Conservation (phyloP, 2,113 vertebrate genomes). For the Halcyon senegalensis region DNA sequence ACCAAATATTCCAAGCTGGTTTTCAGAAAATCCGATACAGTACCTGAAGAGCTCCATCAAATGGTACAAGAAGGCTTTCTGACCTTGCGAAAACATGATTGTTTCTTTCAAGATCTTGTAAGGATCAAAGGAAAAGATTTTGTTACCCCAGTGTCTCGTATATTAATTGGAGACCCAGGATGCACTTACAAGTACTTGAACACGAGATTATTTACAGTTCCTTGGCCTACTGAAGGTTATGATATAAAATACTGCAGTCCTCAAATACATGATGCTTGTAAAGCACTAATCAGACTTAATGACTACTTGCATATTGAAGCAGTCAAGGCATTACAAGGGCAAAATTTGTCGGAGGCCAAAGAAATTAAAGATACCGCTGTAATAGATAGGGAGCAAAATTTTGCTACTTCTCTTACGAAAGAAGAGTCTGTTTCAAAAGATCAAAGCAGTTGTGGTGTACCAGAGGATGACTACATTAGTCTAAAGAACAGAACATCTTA, state of each 20-base stretch:
- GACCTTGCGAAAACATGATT: slow-evolving; percentile 79
- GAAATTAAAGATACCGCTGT: slow-evolving; percentile 36
- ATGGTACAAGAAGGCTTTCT: slow-evolving; percentile 85
- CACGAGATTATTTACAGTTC: slow-evolving; percentile 94
- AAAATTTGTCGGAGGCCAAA: slow-evolving; percentile 34
- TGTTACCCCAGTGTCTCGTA: slow-evolving; percentile 89
- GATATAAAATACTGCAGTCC: slow-evolving; percentile 80
- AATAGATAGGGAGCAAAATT: slow-evolving; percentile 37
- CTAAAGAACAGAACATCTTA: slow-evolving; percentile 75
- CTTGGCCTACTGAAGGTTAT: slow-evolving; percentile 84
- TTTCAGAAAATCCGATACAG: slow-evolving; percentile 79
- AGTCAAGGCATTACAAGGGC: slow-evolving; percentile 65
- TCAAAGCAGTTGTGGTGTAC: slow-evolving; percentile 34
- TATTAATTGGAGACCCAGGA: slow-evolving; percentile 90
- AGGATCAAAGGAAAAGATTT: slow-evolving; percentile 90
- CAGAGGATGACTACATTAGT: neutral
- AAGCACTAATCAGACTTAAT: slow-evolving; percentile 90
- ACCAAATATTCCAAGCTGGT: slow-evolving; percentile 89
- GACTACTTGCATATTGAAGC: slow-evolving; percentile 83
- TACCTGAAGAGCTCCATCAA: slow-evolving; percentile 84
- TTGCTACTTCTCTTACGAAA: neutral
- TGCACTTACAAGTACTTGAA: slow-evolving; percentile 95
- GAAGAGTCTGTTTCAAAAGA: slow-evolving; percentile 18
- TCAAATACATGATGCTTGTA: slow-evolving; percentile 85
- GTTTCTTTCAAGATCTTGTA: slow-evolving; percentile 91